Conservation (phyloP, 1,140 invertebrate species). For the Trypoxylus dichotomus region DNA sequence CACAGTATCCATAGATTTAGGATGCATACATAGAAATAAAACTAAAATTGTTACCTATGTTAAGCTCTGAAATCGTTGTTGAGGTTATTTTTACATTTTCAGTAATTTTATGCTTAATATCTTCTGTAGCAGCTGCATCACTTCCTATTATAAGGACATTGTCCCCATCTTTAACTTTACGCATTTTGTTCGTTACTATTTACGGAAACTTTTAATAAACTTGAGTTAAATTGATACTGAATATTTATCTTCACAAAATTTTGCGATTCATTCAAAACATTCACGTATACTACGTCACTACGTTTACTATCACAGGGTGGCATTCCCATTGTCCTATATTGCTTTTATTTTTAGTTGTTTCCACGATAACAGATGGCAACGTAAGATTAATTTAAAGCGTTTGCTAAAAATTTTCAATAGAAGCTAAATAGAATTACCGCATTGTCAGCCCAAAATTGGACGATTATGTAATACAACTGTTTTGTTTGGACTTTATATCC, state of each 20-base stretch:
- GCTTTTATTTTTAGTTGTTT: too few species aligned
- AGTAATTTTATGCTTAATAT: background rate
- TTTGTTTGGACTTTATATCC: too few species aligned
- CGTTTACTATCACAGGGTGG: too few species aligned
- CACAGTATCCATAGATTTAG: background rate
- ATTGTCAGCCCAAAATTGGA: too few species aligned
- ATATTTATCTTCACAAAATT: background rate
- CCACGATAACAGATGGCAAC: too few species aligned
- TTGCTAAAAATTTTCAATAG: too few species aligned
- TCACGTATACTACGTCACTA: too few species aligned
- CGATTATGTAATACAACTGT: too few species aligned
- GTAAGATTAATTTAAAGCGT: too few species aligned
- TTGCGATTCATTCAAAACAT: background rate
- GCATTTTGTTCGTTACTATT: background rate
- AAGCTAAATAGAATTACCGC: too few species aligned
- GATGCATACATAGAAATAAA: background rate
- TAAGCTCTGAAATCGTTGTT: background rate
- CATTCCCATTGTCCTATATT: too few species aligned
- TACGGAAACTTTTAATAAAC: background rate
- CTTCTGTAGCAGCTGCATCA: background rate
- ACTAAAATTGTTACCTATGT: background rate
- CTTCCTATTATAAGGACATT: background rate
- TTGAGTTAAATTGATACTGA: background rate
- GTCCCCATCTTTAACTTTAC: background rate
- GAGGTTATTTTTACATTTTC: conserved; percentile 7